Evolutionary conservation across 2,797 vertebrate genomes (phyloP).

Genomic region (Bucorvus abyssinicus): DNA sequence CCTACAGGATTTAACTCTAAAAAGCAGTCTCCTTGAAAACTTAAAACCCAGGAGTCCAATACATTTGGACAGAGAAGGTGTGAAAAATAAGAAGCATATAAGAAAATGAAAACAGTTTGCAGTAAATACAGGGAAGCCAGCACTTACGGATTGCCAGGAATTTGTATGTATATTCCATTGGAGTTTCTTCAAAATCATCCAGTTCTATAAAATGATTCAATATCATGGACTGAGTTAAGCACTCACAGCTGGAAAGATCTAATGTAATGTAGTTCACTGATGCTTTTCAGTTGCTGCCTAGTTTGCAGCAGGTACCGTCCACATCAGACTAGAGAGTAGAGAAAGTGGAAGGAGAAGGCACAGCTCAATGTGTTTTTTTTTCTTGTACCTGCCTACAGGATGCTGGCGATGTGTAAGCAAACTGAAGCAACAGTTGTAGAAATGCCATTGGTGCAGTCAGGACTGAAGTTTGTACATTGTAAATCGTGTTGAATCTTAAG

Average conservation of each 20-base stretch:
- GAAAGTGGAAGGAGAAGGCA: not conserved
- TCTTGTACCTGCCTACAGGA: not conserved
- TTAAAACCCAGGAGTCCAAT: not conserved
- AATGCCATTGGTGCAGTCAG: not conserved
- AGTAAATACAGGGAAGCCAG: not conserved
- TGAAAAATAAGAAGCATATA: not conserved
- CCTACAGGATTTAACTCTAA: not conserved
- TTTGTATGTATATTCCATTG: not conserved
- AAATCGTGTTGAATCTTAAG: not conserved
- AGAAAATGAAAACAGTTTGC: not conserved
- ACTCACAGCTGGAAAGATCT: not conserved
- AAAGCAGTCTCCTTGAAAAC: not conserved
- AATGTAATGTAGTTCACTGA: not conserved
- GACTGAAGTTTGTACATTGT: not conserved
- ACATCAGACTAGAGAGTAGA: not conserved
- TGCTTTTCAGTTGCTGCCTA: not conserved
- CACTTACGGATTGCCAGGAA: constrained; percentile 11
- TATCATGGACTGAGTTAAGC: not conserved
- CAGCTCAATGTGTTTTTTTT: not conserved
- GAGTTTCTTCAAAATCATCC: not conserved
- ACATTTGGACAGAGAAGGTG: not conserved
- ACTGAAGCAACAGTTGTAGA: not conserved
- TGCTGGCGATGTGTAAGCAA: not conserved
- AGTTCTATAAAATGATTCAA: not conserved
- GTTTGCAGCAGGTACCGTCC: not conserved